Percentiles rank a stretch among this genome's conserved stretches.
phyloP scores from a whole-genome alignment of 2,888 invertebrate genomes.

The Aphodius sticticus region DNA sequence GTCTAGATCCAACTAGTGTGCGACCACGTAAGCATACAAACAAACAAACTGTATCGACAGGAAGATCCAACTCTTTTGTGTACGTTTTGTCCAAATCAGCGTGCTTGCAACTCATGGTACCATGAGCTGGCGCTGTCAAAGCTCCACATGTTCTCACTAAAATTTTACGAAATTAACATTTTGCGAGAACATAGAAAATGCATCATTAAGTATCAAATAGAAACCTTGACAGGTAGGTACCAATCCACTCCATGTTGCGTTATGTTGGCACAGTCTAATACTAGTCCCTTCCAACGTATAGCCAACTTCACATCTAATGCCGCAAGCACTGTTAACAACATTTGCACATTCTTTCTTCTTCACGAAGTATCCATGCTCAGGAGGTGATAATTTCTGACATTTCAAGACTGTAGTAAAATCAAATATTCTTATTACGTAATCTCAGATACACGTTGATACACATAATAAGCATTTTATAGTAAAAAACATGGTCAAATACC shows the following conservation, averaged over 20 bases:
- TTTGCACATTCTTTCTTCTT: conserved; percentile 68
- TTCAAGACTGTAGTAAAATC: conserved; percentile 60
- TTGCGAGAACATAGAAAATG: neutral
- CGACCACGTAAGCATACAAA: conserved; percentile 71
- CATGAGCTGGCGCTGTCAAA: conserved; percentile 65
- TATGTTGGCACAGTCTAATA: conserved; percentile 69
- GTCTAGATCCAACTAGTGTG: conserved; percentile 69
- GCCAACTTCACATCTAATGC: conserved; percentile 71
- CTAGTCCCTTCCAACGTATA: conserved; percentile 62
- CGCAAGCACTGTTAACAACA: conserved; percentile 75
- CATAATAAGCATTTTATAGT: no score
- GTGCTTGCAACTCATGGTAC: conserved; percentile 64
- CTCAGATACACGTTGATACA: no score
- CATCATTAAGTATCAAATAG: conserved; percentile 44
- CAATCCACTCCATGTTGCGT: conserved; percentile 74
- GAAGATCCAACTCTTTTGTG: conserved; percentile 55
- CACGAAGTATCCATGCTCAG: conserved; percentile 73
- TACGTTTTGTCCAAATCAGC: conserved; percentile 56
- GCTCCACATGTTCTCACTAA: conserved; percentile 70
- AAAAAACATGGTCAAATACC: conserved; percentile 54
- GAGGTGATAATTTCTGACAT: conserved; percentile 67
- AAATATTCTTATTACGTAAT: neutral
- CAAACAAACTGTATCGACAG: conserved; percentile 71
- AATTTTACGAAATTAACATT: conserved; percentile 39
- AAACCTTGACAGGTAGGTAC: conserved; percentile 69